Percentiles rank a stretch among this genome's conserved stretches.
Evolutionary conservation across 2,113 vertebrate genomes (phyloP).

Genomic region (Rhinopomastus cyanomelas): DNA sequence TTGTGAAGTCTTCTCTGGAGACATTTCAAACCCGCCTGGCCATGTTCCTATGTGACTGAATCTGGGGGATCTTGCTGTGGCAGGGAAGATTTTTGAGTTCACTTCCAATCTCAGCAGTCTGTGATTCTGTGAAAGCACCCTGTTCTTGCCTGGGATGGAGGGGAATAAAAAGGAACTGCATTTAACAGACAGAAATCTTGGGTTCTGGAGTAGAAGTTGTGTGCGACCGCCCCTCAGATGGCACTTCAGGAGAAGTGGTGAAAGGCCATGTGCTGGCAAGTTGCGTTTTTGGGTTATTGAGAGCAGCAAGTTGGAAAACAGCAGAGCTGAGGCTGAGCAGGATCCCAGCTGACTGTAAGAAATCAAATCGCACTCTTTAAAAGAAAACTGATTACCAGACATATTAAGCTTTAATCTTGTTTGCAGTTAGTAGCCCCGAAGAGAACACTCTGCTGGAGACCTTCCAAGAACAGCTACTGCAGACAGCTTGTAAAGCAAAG

Average conservation of each 20-base stretch:
- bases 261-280: constrained; percentile 40
- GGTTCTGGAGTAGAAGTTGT: background rate
- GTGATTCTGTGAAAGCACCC: too few relatives aligned
- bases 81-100: too few relatives aligned
- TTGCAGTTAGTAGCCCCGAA: constrained; percentile 59
- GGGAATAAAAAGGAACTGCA: background rate
- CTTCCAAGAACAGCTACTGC: constrained; percentile 47
- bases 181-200: background rate
- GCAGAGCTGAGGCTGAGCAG: background rate
- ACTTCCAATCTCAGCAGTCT: too few relatives aligned
- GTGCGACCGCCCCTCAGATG: background rate
- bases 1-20: too few relatives aligned
- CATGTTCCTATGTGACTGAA: too few relatives aligned
- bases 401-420: constrained; percentile 67
- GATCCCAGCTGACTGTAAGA: constrained; percentile 49
- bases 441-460: constrained; percentile 53
- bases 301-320: constrained; percentile 8
- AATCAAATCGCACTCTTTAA: constrained; percentile 54
- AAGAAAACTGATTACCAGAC: constrained; percentile 57
- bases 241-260: constrained; percentile 8
- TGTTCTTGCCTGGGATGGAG: background rate
- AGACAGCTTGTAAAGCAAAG: constrained; percentile 52
- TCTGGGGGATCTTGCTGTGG: too few relatives aligned
- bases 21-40: too few relatives aligned
- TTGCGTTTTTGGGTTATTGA: constrained; percentile 11